Percentiles rank a stretch among this genome's conserved stretches.
Evolutionary conservation across 2,113 vertebrate species (phyloP).

Genomic region (Rana temporaria): DNA sequence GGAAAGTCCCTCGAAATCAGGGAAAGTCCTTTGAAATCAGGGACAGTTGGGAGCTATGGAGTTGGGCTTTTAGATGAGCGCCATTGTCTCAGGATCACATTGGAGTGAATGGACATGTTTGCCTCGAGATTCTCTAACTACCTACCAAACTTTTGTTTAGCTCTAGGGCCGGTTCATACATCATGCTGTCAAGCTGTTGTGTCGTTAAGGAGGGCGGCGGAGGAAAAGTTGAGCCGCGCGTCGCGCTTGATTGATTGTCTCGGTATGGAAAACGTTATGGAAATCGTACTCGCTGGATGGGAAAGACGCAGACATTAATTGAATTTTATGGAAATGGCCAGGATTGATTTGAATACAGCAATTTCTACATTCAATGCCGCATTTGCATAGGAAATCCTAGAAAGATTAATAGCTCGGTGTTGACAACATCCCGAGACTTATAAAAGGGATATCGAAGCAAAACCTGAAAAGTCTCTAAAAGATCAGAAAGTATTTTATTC

Average conservation of each 20-base stretch:
- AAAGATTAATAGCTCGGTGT: neutral
- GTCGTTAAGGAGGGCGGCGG: constrained; percentile 2
- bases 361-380: constrained; percentile 37
- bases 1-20: no score
- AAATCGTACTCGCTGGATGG: constrained; percentile 18
- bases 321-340: constrained; percentile 46
- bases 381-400: constrained; percentile 49
- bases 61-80: no score
- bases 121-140: neutral
- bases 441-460: no score
- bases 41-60: no score
- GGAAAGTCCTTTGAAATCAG: no score
- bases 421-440: neutral
- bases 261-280: constrained; percentile 34
- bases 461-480: no score
- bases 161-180: neutral
- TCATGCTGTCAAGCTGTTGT: constrained; percentile 7
- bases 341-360: constrained; percentile 50
- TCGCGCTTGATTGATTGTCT: constrained; percentile 24
- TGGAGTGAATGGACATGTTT: no score
- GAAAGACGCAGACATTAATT: constrained; percentile 24
- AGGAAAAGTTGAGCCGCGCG: neutral
- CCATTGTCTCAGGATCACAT: no score
- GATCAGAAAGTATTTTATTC: no score
- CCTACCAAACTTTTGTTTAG: constrained; percentile 14